Evolutionary conservation across 2,797 vertebrate genomes (phyloP).

Genomic region (Chanos chanos): DNA sequence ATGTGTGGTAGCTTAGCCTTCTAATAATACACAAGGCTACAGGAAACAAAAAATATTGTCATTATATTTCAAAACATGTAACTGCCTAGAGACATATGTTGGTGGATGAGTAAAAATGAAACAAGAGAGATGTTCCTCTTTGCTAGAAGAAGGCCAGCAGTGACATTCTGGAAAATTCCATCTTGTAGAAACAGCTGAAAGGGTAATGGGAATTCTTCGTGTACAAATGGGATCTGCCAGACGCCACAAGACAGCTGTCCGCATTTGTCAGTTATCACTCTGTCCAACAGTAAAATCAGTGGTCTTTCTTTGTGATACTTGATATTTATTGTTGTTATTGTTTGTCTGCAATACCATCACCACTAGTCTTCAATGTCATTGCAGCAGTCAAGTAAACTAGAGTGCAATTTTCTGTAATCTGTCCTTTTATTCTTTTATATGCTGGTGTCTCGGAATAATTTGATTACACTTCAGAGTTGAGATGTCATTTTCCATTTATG

Average conservation of each 20-base stretch:
- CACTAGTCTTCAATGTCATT: neutral
- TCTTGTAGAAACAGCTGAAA: neutral
- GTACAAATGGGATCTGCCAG: constrained; percentile 16
- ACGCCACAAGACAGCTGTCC: constrained; percentile 53
- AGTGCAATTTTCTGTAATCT: constrained; percentile 34
- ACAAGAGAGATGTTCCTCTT: neutral
- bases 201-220: constrained; percentile 47
- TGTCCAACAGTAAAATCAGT: constrained; percentile 30
- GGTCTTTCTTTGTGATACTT: constrained; percentile 37
- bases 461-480: constrained; percentile 51
- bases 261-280: constrained; percentile 46
- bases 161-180: neutral
- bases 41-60: too few species aligned
- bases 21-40: too few species aligned
- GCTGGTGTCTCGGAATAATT: constrained; percentile 53
- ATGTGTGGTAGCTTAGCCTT: too few species aligned
- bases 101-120: neutral
- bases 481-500: constrained; percentile 12
- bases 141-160: neutral
- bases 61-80: too few species aligned
- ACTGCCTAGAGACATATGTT: too few species aligned
- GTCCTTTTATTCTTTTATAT: constrained; percentile 35
- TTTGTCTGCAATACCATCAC: constrained; percentile 30
- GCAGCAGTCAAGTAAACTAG: constrained; percentile 36
- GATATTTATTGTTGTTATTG: constrained; percentile 31